Percentiles rank a stretch among this genome's conserved stretches.
Evolutionary conservation across 2,113 vertebrate species (phyloP).

Genomic region (Chamaea fasciata): DNA sequence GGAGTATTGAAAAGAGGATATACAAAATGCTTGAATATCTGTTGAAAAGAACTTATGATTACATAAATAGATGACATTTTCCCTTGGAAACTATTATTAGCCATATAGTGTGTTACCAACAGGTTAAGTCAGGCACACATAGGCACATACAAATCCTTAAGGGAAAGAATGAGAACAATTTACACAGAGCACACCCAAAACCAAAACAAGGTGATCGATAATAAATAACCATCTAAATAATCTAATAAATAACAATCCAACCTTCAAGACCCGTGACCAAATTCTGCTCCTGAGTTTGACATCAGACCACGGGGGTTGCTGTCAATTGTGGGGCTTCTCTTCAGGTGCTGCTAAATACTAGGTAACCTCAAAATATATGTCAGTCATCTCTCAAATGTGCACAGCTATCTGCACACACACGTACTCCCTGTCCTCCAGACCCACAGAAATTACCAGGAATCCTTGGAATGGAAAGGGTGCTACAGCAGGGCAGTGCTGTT

Average conservation of each 20-base stretch:
- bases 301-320: neutral
- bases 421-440: neutral
- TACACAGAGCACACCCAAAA: neutral
- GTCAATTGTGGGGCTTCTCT: neutral
- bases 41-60: neutral
- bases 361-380: neutral
- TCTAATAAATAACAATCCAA: neutral
- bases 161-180: neutral
- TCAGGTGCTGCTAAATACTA: neutral
- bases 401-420: neutral
- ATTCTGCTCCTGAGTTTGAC: neutral
- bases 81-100: neutral
- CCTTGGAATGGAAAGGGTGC: neutral
- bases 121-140: neutral
- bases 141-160: neutral
- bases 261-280: neutral
- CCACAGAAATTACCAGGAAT: neutral
- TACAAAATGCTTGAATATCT: neutral
- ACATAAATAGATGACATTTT: neutral
- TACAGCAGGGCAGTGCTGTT: neutral
- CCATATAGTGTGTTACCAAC: accelerated
- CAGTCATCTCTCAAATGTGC: neutral
- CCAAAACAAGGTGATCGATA: neutral
- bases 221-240: neutral
- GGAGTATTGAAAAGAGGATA: neutral